Evolutionary conservation across 2,113 vertebrate species (phyloP).

Genomic region (Odocoileus hemionus): DNA sequence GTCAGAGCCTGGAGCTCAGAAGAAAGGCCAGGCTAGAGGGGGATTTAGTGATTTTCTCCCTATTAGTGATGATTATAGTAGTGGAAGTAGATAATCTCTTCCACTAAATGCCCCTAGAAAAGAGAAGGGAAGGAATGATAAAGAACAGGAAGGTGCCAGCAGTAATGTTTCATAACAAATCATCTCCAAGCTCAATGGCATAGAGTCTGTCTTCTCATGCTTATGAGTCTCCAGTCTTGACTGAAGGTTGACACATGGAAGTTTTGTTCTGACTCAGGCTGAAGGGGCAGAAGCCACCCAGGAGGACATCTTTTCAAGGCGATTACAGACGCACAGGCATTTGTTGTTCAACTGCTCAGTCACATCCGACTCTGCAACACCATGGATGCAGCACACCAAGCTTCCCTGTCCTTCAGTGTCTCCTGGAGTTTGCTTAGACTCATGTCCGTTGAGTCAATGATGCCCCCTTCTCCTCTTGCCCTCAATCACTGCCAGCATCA

Average conservation of each 20-base stretch:
- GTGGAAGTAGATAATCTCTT: not conserved
- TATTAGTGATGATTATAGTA: not conserved
- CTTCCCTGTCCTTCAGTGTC: not conserved
- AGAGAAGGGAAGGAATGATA: not conserved
- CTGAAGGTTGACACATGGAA: not conserved
- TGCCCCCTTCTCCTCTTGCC: not conserved
- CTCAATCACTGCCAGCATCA: not conserved
- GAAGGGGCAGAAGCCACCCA: not conserved
- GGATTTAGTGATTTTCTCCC: not conserved
- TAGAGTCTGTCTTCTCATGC: not conserved
- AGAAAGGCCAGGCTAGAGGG: not conserved
- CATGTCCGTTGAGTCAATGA: not conserved
- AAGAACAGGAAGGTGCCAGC: not conserved
- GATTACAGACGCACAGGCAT: not conserved
- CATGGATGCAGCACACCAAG: not conserved
- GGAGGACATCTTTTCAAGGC: not conserved
- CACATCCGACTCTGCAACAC: not conserved
- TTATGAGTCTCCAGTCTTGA: not conserved
- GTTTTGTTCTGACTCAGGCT: not conserved
- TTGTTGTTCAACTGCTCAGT: not conserved
- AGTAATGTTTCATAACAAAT: not conserved
- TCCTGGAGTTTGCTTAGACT: not conserved
- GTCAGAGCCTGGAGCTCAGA: not conserved
- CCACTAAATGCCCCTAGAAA: not conserved
- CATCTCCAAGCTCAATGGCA: not conserved